Conservation (phyloP, 1,140 invertebrate species). For the Nasonia giraulti region DNA sequence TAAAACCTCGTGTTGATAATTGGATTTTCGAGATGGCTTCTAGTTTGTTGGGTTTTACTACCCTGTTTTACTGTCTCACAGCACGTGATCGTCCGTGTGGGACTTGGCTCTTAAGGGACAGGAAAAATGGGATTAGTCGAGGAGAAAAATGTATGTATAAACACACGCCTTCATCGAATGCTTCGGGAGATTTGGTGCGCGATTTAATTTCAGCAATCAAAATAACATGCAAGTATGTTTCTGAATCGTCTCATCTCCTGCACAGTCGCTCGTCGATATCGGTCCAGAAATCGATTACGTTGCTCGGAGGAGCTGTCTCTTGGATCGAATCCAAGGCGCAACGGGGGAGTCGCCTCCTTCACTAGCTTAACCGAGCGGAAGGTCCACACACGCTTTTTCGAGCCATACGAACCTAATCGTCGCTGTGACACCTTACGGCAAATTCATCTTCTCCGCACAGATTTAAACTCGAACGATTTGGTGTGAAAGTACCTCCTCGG, state of each 20-base stretch:
- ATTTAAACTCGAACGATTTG: neutral
- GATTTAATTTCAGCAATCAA: neutral
- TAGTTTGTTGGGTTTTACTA: constrained; percentile 4
- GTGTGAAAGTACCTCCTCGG: neutral
- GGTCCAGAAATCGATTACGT: no score
- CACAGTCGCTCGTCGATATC: no score
- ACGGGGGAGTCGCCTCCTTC: no score
- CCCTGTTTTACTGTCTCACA: neutral
- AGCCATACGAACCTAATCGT: constrained; percentile 54
- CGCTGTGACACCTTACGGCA: constrained; percentile 17
- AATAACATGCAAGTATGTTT: neutral
- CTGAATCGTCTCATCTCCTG: neutral
- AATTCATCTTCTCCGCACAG: neutral
- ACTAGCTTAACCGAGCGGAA: constrained; percentile 15
- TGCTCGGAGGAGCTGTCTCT: neutral
- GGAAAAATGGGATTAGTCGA: constrained; percentile 1
- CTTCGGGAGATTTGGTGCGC: neutral
- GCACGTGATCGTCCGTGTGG: neutral
- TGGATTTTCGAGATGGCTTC: constrained; percentile 9
- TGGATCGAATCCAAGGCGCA: constrained; percentile 33
- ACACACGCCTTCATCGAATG: neutral
- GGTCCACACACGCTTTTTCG: constrained; percentile 37
- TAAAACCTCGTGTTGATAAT: constrained; percentile 21
- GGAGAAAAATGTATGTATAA: constrained; percentile 1
- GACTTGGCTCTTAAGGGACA: neutral